phyloP scores from a whole-genome alignment of 1,140 invertebrate species.

The Pseudomyrmex dendroicus region DNA sequence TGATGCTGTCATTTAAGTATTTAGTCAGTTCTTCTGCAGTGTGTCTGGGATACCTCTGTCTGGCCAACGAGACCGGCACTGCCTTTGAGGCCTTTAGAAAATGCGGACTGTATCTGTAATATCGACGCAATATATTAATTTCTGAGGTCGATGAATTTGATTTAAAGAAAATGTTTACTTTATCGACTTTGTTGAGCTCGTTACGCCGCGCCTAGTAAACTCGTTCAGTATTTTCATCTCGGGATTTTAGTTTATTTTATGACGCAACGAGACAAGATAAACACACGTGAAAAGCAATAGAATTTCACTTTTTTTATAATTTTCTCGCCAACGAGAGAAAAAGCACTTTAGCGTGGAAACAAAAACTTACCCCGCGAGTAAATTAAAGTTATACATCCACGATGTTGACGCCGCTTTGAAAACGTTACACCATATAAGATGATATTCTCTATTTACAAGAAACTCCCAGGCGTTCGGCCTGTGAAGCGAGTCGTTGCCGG shows the following conservation, averaged over 20 bases:
- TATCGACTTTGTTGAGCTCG: too few relatives aligned
- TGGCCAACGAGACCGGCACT: slow-evolving; percentile 90
- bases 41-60: slow-evolving; percentile 91
- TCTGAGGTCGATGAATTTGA: neutral
- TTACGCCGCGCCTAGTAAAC: too few relatives aligned
- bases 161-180: too few relatives aligned
- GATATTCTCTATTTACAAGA: slow-evolving; percentile 91
- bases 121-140: slow-evolving; percentile 24
- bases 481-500: slow-evolving; percentile 88
- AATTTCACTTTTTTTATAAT: neutral
- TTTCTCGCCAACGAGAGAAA: neutral
- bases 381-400: slow-evolving; percentile 96
- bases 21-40: slow-evolving; percentile 88
- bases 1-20: slow-evolving; percentile 89
- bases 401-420: slow-evolving; percentile 95
- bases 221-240: too few relatives aligned
- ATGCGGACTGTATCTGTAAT: slow-evolving; percentile 88
- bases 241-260: too few relatives aligned
- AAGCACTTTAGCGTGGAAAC: neutral
- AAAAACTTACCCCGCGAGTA: slow-evolving; percentile 89
- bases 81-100: slow-evolving; percentile 91
- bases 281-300: too few relatives aligned
- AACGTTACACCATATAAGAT: slow-evolving; percentile 93
- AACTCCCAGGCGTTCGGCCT: slow-evolving; percentile 93
- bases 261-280: too few relatives aligned